Evolutionary conservation across 37 sponge, comb jelly and placozoan species (phyloP).

Genomic region (Beroe ovata): DNA sequence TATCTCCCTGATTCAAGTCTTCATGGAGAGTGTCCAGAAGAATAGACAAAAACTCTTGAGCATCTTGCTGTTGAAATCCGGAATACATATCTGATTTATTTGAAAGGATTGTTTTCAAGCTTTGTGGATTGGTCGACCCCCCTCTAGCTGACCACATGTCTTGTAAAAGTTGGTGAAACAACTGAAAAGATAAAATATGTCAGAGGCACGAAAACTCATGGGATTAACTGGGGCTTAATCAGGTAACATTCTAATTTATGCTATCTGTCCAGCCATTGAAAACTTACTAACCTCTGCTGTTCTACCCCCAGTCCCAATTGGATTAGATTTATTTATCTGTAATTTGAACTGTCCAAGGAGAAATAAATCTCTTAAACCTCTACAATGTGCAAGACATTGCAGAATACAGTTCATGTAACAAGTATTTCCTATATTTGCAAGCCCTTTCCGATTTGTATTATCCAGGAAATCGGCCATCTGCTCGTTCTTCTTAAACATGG

Average conservation of each 20-base stretch:
- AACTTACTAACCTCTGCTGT: conserved; percentile 62
- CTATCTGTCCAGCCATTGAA: too few species aligned
- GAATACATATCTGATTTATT: conserved; percentile 63
- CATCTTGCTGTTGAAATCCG: conserved; percentile 61
- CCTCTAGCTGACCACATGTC: conserved; percentile 37
- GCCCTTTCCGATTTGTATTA: conserved; percentile 5
- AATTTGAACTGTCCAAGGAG: conserved; percentile 52
- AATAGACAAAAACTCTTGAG: conserved; percentile 49
- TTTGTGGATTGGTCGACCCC: conserved; percentile 35
- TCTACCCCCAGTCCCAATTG: conserved; percentile 59
- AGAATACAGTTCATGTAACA: conserved; percentile 65
- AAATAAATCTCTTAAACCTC: conserved; percentile 50
- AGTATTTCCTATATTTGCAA: conserved; percentile 44
- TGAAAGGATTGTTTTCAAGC: conserved; percentile 18
- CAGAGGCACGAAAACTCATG: too few species aligned
- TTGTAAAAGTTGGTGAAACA: conserved; percentile 33
- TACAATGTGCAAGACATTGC: conserved; percentile 49
- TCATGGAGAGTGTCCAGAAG: conserved; percentile 58
- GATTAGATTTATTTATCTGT: conserved; percentile 54
- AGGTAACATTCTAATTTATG: too few species aligned
- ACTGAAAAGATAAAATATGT: too few species aligned
- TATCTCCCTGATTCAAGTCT: conserved; percentile 60
- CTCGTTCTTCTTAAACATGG: not conserved
- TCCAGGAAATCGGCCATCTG: conserved; percentile 55
- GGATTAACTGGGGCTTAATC: too few species aligned